These are phyloP conservation scores for Caenorhabditis japonica DNA, from an alignment of 2,888 invertebrate species.

Conservation along the genomic window DNA sequence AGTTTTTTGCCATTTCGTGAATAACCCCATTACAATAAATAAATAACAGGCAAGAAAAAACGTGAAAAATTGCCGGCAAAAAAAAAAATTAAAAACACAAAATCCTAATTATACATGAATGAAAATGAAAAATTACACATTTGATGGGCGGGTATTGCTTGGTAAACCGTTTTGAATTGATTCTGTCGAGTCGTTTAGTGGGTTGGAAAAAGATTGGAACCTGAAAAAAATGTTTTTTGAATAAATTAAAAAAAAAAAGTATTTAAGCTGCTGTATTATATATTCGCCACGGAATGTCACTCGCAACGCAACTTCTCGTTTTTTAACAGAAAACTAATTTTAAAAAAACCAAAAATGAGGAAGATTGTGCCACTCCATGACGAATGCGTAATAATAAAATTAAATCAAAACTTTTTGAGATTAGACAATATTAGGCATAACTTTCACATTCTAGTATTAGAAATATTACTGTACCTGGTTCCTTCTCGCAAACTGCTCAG, in stretches of 20 bases:
- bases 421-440: background rate
- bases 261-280: no score
- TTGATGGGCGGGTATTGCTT: conserved; percentile 15
- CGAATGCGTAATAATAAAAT: no score
- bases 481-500: conserved; percentile 45
- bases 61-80: background rate
- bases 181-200: conserved; percentile 56
- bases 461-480: conserved; percentile 36
- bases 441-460: background rate
- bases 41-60: no score
- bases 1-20: no score
- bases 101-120: background rate
- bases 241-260: no score
- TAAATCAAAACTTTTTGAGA: conserved; percentile 1
- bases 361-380: background rate
- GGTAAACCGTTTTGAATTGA: background rate
- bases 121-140: conserved; percentile 16
- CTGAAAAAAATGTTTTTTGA: conserved; percentile 36
- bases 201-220: conserved; percentile 68
- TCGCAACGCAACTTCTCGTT: background rate
- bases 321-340: background rate
- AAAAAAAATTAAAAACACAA: conserved; percentile 9
- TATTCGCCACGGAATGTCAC: background rate
- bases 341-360: background rate
- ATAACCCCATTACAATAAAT: no score